A percentile compares a stretch with the other conserved stretches of the same genome.
Conservation (phyloP, 2,113 vertebrate genomes). For the Caranx ignobilis region DNA sequence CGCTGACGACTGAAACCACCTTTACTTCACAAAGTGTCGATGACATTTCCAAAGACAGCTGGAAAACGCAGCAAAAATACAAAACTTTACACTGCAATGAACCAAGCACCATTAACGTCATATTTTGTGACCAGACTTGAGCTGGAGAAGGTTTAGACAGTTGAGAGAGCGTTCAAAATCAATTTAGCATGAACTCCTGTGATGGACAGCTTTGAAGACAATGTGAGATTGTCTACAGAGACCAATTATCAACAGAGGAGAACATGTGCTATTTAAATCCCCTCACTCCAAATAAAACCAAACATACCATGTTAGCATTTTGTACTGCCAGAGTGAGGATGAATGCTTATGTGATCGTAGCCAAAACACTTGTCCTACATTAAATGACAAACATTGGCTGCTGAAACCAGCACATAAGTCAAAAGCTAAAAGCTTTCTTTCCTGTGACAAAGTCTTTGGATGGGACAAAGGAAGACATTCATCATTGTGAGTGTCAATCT, state of each 20-base stretch:
- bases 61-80: constrained; percentile 56
- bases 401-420: constrained; percentile 36
- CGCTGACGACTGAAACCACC: constrained; percentile 65
- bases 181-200: constrained; percentile 24
- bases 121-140: constrained; percentile 32
- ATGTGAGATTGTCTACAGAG: constrained; percentile 22
- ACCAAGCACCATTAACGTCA: constrained; percentile 51
- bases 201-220: constrained; percentile 39
- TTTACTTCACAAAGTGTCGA: constrained; percentile 66
- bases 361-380: constrained; percentile 56
- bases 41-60: constrained; percentile 68
- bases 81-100: constrained; percentile 39
- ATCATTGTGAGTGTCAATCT: constrained; percentile 55
- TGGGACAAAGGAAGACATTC: constrained; percentile 63
- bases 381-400: constrained; percentile 52
- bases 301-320: constrained; percentile 21
- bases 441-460: constrained; percentile 55
- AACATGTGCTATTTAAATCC: constrained; percentile 31
- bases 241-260: constrained; percentile 29
- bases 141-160: constrained; percentile 28
- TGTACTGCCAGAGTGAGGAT: constrained; percentile 39
- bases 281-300: constrained; percentile 22
- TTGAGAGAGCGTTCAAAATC: constrained; percentile 31
- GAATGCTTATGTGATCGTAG: constrained; percentile 27
- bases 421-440: constrained; percentile 28